A percentile compares a stretch with the other conserved stretches of the same genome.
These are phyloP conservation scores for Peromyscus attwateri DNA, from an alignment of 2,797 vertebrate species.

Conservation along the genomic window DNA sequence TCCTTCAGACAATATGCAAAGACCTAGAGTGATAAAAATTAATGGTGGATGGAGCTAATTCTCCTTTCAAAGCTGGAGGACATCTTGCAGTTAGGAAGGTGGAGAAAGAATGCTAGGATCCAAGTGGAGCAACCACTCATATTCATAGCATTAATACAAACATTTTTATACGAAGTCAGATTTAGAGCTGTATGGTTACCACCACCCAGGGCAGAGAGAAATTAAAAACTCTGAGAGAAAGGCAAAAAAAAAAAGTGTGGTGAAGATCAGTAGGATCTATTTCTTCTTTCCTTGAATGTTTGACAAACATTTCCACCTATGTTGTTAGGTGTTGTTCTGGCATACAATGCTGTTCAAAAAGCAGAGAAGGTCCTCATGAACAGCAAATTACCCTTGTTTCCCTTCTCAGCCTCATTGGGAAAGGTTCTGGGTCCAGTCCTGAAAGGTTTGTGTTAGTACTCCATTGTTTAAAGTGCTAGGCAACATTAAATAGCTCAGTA, in stretches of 20 bases:
- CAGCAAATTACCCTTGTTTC: background rate
- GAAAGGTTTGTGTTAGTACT: background rate
- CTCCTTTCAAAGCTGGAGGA: conserved; percentile 62
- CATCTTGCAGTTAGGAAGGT: conserved; percentile 1
- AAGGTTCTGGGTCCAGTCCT: background rate
- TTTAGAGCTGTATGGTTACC: background rate
- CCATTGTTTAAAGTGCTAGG: background rate
- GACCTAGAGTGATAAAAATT: conserved; percentile 65
- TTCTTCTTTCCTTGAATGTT: background rate
- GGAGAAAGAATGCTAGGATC: conserved; percentile 38
- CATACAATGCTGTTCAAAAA: background rate
- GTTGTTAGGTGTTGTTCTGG: background rate
- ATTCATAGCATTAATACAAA: background rate
- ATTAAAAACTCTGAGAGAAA: conserved; percentile 19
- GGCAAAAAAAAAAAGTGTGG: background rate
- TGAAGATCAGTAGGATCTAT: background rate
- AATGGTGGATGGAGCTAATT: conserved; percentile 70
- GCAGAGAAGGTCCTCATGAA: background rate
- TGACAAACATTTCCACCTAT: background rate
- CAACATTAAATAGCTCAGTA: background rate
- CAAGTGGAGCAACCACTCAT: background rate
- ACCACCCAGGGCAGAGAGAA: background rate
- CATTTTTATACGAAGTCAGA: background rate
- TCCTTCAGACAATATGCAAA: conserved; percentile 47
- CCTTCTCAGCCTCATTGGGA: background rate